A percentile compares a stretch with the other conserved stretches of the same genome.
Conservation (phyloP, 1,140 invertebrate species). For the Drosophila trapezifrons region DNA sequence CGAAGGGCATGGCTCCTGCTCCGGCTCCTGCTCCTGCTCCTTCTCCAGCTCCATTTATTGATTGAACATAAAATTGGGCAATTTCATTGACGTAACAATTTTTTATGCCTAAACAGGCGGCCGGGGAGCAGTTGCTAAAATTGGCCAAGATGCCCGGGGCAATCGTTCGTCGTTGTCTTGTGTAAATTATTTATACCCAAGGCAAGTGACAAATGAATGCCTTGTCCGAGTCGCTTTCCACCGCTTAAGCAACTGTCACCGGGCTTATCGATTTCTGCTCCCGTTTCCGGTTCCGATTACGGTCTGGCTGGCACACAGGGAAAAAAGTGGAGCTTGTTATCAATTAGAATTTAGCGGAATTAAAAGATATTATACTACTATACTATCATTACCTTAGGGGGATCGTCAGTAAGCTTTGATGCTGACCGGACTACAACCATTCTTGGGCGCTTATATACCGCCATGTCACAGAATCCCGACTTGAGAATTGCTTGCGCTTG, state of each 20-base stretch:
- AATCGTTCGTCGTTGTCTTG: constrained; percentile 44
- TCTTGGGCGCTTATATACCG: too few relatives aligned
- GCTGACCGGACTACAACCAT: too few relatives aligned
- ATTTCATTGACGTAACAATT: constrained; percentile 76
- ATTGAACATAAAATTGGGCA: constrained; percentile 81
- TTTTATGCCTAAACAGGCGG: constrained; percentile 59
- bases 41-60: constrained; percentile 66
- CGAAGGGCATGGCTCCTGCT: neutral
- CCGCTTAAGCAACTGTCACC: constrained; percentile 66
- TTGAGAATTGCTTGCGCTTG: too few relatives aligned
- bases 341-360: too few relatives aligned
- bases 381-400: too few relatives aligned
- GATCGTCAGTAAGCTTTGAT: too few relatives aligned
- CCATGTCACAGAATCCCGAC: too few relatives aligned
- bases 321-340: neutral
- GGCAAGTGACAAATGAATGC: constrained; percentile 74
- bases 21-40: neutral
- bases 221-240: constrained; percentile 33
- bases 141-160: constrained; percentile 23
- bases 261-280: constrained; percentile 14
- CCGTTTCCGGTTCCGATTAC: constrained; percentile 7
- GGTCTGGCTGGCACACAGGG: neutral
- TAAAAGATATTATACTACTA: too few relatives aligned
- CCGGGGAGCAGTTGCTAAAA: constrained; percentile 60
- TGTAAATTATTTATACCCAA: constrained; percentile 72